Percentiles rank a stretch among this genome's conserved stretches.
phyloP scores from a whole-genome alignment of 2,797 vertebrate species.

The Sphenopsis melanotis region DNA sequence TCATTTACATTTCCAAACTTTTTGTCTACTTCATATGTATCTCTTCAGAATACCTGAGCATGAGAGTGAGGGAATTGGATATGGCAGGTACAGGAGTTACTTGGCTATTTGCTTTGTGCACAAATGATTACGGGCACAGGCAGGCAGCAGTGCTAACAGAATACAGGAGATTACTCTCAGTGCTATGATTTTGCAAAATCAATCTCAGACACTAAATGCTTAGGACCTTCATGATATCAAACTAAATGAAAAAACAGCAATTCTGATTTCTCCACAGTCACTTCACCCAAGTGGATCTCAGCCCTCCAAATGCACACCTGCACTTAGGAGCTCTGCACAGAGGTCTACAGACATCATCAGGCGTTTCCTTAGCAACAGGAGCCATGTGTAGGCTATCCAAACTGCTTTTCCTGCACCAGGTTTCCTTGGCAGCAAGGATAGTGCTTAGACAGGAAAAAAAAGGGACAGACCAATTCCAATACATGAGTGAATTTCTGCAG shows the following conservation, averaged over 20 bases:
- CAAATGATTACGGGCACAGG: neutral
- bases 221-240: neutral
- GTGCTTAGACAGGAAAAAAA: slow-evolving; percentile 32
- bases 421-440: slow-evolving; percentile 70
- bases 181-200: neutral
- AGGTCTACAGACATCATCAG: slow-evolving; percentile 25
- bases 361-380: slow-evolving; percentile 72
- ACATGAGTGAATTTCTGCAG: neutral
- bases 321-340: slow-evolving; percentile 5
- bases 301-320: neutral
- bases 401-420: slow-evolving; percentile 46
- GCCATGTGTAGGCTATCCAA: slow-evolving; percentile 17
- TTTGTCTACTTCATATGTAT: neutral
- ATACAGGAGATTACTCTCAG: neutral
- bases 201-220: neutral
- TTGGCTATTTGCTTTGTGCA: neutral
- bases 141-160: neutral
- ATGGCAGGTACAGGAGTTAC: neutral
- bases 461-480: neutral
- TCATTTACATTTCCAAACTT: neutral
- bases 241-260: neutral
- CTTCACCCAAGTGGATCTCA: neutral
- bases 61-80: neutral
- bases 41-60: neutral
- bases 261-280: neutral